phyloP scores from a whole-genome alignment of 2,888 invertebrate genomes.

The Luperina nickerlii region DNA sequence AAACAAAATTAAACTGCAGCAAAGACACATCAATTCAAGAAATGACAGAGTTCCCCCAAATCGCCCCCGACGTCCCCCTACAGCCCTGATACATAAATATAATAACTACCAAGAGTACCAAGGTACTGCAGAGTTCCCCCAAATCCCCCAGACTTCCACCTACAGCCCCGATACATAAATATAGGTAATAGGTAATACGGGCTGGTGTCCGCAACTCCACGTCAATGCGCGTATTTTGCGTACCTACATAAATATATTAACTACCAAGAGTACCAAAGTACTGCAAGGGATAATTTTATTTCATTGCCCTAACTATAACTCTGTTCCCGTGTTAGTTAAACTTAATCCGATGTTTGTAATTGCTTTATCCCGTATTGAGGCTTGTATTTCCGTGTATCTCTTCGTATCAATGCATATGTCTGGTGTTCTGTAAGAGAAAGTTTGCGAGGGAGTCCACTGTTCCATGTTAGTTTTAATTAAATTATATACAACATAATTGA shows the following conservation, averaged over 20 bases:
- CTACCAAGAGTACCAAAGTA: constrained; percentile 31
- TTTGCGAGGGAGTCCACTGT: neutral
- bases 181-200: too few relatives aligned
- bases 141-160: neutral
- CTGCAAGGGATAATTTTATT: constrained; percentile 68
- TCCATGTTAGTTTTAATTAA: neutral
- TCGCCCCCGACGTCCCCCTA: neutral
- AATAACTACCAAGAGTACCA: too few relatives aligned
- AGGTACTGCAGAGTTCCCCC: constrained; percentile 6
- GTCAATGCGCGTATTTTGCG: too few relatives aligned
- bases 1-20: constrained; percentile 16
- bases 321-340: constrained; percentile 60
- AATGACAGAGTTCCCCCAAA: constrained; percentile 31
- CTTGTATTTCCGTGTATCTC: constrained; percentile 39
- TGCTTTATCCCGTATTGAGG: constrained; percentile 55
- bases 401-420: constrained; percentile 29
- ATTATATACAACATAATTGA: neutral
- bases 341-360: constrained; percentile 65
- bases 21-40: constrained; percentile 30
- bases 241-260: constrained; percentile 21
- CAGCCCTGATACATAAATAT: constrained; percentile 6
- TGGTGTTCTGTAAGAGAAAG: neutral
- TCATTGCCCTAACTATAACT: constrained; percentile 63
- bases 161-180: constrained; percentile 10
- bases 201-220: too few relatives aligned